Evolutionary conservation across 2,888 invertebrate species (phyloP).

Genomic region (Philopedon plagiatum): DNA sequence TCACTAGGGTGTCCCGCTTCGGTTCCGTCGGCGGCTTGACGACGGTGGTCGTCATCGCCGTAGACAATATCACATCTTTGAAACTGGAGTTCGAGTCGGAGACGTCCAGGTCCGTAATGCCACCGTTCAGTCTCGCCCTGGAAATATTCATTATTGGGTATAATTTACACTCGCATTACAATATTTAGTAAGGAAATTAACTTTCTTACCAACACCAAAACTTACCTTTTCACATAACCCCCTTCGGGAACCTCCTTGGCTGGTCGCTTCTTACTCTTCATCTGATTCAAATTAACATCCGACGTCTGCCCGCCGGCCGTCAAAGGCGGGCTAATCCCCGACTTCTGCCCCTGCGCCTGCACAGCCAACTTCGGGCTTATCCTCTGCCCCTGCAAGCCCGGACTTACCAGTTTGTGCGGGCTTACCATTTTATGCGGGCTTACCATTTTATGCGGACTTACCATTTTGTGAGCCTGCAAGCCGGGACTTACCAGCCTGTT

Average conservation of each 20-base stretch:
- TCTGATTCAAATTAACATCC: conserved; percentile 59
- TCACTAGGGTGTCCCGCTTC: conserved; percentile 60
- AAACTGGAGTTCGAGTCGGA: conserved; percentile 68
- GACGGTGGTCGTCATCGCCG: conserved; percentile 47
- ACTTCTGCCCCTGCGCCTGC: conserved; percentile 49
- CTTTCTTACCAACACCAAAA: neutral
- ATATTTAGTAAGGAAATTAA: too few species aligned
- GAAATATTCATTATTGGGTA: too few species aligned
- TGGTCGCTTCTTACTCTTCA: conserved; percentile 57
- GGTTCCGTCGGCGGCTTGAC: conserved; percentile 50
- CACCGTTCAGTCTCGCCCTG: conserved; percentile 69
- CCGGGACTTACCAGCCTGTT: conserved; percentile 14
- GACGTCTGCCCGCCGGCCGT: conserved; percentile 48
- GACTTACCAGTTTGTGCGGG: conserved; percentile 26
- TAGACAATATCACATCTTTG: conserved; percentile 61
- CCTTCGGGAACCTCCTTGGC: conserved; percentile 54
- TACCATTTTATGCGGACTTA: conserved; percentile 19
- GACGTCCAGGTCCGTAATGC: conserved; percentile 65
- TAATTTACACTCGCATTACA: too few species aligned
- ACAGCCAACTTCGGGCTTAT: conserved; percentile 38
- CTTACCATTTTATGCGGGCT: conserved; percentile 31
- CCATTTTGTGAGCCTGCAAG: conserved; percentile 16
- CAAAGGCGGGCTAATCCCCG: conserved; percentile 42
- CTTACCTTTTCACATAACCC: conserved; percentile 59
- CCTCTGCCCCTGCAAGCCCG: conserved; percentile 15